phyloP scores from a whole-genome alignment of 2,888 invertebrate genomes.

The Escarpia spicata region DNA sequence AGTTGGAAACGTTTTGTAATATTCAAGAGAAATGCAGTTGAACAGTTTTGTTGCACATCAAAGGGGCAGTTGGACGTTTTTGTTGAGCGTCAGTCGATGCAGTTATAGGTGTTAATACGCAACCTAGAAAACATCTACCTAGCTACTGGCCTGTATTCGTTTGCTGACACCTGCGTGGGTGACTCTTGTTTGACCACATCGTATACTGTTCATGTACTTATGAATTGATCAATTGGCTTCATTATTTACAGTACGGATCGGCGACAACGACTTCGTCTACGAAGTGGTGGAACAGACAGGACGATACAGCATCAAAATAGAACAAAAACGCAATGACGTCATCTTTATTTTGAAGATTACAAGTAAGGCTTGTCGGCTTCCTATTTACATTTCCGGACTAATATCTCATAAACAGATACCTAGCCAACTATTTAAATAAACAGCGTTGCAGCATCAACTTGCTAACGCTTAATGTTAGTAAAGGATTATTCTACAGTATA shows the following conservation, averaged over 20 bases:
- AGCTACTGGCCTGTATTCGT: background rate
- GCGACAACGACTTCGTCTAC: background rate
- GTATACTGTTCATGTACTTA: background rate
- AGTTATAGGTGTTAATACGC: too few species aligned
- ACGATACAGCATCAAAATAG: background rate
- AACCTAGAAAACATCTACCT: too few species aligned
- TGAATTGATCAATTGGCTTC: background rate
- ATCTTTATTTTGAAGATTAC: background rate
- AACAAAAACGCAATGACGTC: background rate
- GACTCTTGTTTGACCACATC: background rate
- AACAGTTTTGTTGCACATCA: too few species aligned
- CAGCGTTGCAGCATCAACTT: background rate
- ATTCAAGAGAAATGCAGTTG: too few species aligned
- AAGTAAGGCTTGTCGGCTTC: background rate
- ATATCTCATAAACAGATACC: background rate
- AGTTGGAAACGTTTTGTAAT: too few species aligned
- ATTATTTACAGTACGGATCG: background rate
- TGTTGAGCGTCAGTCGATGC: too few species aligned
- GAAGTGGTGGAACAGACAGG: background rate
- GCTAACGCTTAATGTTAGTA: background rate
- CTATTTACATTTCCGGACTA: background rate
- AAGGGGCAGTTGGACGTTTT: too few species aligned
- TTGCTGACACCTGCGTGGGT: background rate
- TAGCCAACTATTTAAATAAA: background rate
- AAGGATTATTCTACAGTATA: background rate